Conservation (phyloP, 1,140 invertebrate genomes). For the Epicauta chinensis region DNA sequence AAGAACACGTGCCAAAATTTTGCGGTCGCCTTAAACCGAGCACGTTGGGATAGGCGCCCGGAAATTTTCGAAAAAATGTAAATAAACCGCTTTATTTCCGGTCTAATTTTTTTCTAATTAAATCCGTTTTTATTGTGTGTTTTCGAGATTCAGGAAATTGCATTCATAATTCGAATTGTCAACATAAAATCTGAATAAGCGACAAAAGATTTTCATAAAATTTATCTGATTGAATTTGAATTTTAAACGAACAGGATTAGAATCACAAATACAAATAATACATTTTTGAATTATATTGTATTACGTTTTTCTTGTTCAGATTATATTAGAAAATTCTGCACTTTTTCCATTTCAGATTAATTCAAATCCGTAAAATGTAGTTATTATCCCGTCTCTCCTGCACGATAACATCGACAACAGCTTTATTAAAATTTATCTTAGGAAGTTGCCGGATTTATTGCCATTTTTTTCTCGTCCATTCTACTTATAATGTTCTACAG, state of each 20-base stretch:
- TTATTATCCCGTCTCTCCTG: too few species aligned
- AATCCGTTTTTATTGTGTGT: conserved; percentile 13
- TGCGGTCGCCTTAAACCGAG: neutral
- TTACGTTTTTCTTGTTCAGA: too few species aligned
- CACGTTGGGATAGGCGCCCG: neutral
- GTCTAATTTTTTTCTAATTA: conserved; percentile 6
- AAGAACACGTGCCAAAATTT: conserved; percentile 9
- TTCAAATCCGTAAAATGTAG: too few species aligned
- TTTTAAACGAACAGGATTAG: conserved; percentile 20
- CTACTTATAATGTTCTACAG: too few species aligned
- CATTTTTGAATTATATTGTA: conserved; percentile 24
- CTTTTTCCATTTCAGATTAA: too few species aligned
- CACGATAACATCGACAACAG: too few species aligned
- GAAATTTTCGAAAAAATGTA: neutral
- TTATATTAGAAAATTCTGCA: too few species aligned
- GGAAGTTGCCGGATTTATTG: too few species aligned
- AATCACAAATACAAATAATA: conserved; percentile 4
- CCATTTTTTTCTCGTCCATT: too few species aligned
- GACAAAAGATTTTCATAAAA: conserved; percentile 19
- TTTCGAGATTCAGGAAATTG: conserved; percentile 15
- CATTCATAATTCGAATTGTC: conserved; percentile 23
- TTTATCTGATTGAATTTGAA: conserved; percentile 21
- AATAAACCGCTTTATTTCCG: conserved; percentile 2
- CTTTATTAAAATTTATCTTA: too few species aligned
- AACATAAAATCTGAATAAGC: conserved; percentile 17